These are phyloP conservation scores for Channa argus DNA, from an alignment of 2,113 vertebrate species.

Conservation along the genomic window DNA sequence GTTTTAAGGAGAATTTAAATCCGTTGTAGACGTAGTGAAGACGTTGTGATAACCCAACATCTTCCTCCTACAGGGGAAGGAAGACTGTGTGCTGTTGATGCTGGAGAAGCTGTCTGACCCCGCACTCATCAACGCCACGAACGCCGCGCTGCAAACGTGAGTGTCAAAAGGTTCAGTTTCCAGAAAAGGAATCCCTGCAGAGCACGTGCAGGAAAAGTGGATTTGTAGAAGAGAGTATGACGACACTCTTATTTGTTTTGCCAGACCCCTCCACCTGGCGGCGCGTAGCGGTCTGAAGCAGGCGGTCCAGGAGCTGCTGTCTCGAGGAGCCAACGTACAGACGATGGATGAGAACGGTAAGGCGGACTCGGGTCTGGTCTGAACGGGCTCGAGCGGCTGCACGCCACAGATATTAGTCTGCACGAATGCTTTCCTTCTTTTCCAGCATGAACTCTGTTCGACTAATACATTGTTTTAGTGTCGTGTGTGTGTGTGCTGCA, in stretches of 20 bases:
- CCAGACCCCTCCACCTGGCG: slow-evolving; percentile 94
- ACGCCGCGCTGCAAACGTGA: slow-evolving; percentile 95
- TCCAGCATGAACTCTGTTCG: slow-evolving; percentile 34
- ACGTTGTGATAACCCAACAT: not conserved
- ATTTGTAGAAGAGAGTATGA: not conserved
- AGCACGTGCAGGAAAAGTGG: no score
- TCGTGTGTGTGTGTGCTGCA: not conserved
- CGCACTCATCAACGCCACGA: slow-evolving; percentile 90
- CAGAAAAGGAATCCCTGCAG: no score
- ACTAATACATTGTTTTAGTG: slow-evolving; percentile 6
- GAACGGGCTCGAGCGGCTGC: slow-evolving; percentile 22
- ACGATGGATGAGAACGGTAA: slow-evolving; percentile 93
- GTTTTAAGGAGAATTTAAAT: no score
- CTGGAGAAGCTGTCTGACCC: slow-evolving; percentile 92
- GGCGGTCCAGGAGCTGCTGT: slow-evolving; percentile 91
- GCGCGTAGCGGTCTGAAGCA: slow-evolving; percentile 92
- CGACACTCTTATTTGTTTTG: no score
- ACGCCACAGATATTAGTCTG: not conserved
- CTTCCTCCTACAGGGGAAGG: slow-evolving; percentile 88
- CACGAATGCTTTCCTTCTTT: slow-evolving; percentile 15
- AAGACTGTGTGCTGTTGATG: slow-evolving; percentile 95
- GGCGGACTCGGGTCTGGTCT: slow-evolving; percentile 51
- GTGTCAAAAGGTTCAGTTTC: slow-evolving; percentile 62
- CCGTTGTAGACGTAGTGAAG: no score
- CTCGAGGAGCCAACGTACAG: slow-evolving; percentile 92